Evolutionary conservation across 2,888 invertebrate genomes (phyloP), one percentile per base, ranked within the genome.

Genomic region (Protophormia terraenovae): DNA sequence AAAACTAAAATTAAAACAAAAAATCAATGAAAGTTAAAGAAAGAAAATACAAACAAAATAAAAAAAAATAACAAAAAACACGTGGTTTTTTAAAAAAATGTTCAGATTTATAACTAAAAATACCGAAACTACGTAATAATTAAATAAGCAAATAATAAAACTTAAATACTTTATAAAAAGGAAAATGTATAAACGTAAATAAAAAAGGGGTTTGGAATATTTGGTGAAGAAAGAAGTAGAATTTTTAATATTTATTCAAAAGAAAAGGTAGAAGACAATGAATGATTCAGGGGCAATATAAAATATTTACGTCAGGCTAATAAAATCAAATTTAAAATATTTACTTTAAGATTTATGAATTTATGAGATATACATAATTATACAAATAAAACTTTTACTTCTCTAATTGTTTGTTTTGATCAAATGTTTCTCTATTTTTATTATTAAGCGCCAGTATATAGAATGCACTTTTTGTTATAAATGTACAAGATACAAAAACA

Each of bases 381-480:
- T 22, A 27, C 5, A 67, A 27, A 50, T 73, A 12, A n/a, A n/a
- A n/a, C n/a, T n/a, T n/a, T n/a, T 69, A 58, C 32, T 75, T 69
- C 45, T 41, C 32, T 66, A 27, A 50, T 35, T 55, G 64, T 81
- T 84, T 76, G 80, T 80, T 80, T 79, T 80, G 80, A 71, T 84
- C 55, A 53, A 76, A 47, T 58, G 12, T 3, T 64, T 76, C 79
- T 75, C 35, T 67, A 22, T 78, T n/a, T n/a, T 19, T 38, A 47
- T 38, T 62, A 24, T 78, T 69, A 32, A 38, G 47, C 16, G 27
- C 27, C 27, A 27, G 5, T 32, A 16, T 19, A 60, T 16, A 27
- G 27, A 1, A 24, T 7, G 6, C 19, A 53, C 10, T 10, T 32
- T n/a, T 58, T 5, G 0, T 47, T 47, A 1, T 19, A 41, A 41